A percentile compares a stretch with the other conserved stretches of the same genome.
phyloP scores from a whole-genome alignment of 1,140 invertebrate species.

The Laupala kohalensis region DNA sequence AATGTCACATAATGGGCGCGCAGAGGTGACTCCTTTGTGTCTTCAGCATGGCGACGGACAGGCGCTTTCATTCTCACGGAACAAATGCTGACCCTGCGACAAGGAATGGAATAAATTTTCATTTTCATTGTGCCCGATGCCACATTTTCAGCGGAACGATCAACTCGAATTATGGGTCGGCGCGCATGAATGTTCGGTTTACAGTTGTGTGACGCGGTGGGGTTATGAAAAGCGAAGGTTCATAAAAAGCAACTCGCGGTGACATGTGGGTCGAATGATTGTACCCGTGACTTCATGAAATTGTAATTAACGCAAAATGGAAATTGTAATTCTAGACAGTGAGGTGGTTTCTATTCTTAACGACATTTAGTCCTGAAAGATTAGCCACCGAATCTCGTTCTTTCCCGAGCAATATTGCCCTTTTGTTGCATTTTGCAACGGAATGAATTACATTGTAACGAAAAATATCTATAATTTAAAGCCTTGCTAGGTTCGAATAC shows the following conservation, averaged over 20 bases:
- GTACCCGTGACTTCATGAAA: too few species aligned
- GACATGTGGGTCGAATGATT: not conserved
- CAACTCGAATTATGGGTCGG: not conserved
- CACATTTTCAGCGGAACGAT: not conserved
- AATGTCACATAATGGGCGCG: not conserved
- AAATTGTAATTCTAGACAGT: too few species aligned
- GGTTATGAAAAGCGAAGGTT: not conserved
- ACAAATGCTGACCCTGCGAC: not conserved
- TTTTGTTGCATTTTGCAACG: too few species aligned
- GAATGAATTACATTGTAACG: too few species aligned
- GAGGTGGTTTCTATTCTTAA: too few species aligned
- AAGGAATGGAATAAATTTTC: not conserved
- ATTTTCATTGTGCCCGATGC: not conserved
- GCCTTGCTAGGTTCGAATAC: too few species aligned
- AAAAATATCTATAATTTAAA: too few species aligned
- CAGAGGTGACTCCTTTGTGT: not conserved
- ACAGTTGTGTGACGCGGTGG: not conserved
- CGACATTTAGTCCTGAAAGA: too few species aligned
- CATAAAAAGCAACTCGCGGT: not conserved
- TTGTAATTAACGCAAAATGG: too few species aligned
- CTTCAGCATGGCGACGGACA: not conserved
- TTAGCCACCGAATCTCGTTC: too few species aligned
- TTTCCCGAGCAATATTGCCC: too few species aligned
- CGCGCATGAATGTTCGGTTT: not conserved
- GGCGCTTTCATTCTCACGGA: not conserved